Base-by-base conservation (phyloP, 2,113 vertebrate genomes). In the Butastur rufipennis region DNA sequence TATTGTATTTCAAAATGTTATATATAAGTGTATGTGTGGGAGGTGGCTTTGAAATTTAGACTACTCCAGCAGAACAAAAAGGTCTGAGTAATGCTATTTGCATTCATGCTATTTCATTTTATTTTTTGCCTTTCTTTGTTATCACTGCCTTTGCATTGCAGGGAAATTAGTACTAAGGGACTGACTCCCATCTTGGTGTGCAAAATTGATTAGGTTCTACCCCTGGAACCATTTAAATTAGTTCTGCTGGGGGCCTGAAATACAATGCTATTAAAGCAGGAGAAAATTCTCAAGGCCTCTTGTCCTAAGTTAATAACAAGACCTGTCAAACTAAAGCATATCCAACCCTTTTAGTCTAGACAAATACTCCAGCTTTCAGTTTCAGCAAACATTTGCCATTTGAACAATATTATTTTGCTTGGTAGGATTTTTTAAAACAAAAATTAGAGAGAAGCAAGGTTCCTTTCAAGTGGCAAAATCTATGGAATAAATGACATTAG, bases 1-100 rank as follows among this genome's bases (percentile, higher is more conserved):
- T 94, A 96, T 88, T 97, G 66, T 88, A 55, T 94, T 96, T 93
- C 94, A 94, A 81, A 95, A 74, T 63, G 63, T 67, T 96, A 95
- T 75, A 90, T 94, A 48, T 85, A 86, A 84, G 34, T 56, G 42
- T 55, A 50, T 59, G 58, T 70, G 93, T 91, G 63, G 93, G 96
- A 94, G 19, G 55, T 88, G 42, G 67, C 89, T 95, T 91, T 96
- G 93, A 94, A 96, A 96, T 91, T 80, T 48, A 96, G 79, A 88
- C 74, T 95, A 66, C 63, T 82, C 70, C 31, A 82, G 75, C 40
- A 91, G 93, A 96, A 86, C 81, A 90, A 88, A 95, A 81, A 93
- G 20, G 21, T 86, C 91, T 93, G 95, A 90, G 67, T 87, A 94
- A 97, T 90, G n/a, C 29, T 82, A 50, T 88, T 77, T 90, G 42